These are phyloP conservation scores for Uropetala carovei DNA, from an alignment of 2,888 invertebrate species.

Conservation along the genomic window DNA sequence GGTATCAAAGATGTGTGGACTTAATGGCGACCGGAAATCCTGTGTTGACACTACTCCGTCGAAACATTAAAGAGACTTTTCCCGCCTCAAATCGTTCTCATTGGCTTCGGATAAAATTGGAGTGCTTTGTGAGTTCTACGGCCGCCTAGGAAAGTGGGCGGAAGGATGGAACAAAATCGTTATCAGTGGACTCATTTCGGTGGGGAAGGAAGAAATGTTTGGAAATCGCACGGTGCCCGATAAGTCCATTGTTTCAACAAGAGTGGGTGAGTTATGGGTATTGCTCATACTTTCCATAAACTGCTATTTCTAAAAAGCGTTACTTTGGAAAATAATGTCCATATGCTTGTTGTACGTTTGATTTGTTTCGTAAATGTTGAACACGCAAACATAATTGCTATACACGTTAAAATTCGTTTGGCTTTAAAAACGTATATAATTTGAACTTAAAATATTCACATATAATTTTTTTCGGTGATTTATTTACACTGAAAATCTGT, in stretches of 20 bases:
- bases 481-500: too few relatives aligned
- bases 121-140: slow-evolving; percentile 38
- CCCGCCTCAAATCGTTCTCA: slow-evolving; percentile 8
- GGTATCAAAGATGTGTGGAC: not conserved
- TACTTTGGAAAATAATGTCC: too few relatives aligned
- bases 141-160: not conserved
- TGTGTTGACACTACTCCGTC: slow-evolving; percentile 1
- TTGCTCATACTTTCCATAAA: not conserved
- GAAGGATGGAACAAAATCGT: not conserved
- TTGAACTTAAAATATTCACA: too few relatives aligned
- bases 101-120: slow-evolving; percentile 5
- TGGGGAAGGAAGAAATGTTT: slow-evolving; percentile 18
- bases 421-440: too few relatives aligned
- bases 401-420: too few relatives aligned
- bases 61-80: not conserved
- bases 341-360: too few relatives aligned
- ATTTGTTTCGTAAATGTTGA: too few relatives aligned
- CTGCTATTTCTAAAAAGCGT: too few relatives aligned
- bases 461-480: too few relatives aligned
- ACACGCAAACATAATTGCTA: too few relatives aligned
- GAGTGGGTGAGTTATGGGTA: not conserved
- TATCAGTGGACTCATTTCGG: not conserved
- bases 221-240: not conserved
- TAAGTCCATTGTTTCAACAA: not conserved
- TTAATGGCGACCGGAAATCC: not conserved